phyloP scores from a whole-genome alignment of 2,797 vertebrate genomes.

The Siniperca undulata region DNA sequence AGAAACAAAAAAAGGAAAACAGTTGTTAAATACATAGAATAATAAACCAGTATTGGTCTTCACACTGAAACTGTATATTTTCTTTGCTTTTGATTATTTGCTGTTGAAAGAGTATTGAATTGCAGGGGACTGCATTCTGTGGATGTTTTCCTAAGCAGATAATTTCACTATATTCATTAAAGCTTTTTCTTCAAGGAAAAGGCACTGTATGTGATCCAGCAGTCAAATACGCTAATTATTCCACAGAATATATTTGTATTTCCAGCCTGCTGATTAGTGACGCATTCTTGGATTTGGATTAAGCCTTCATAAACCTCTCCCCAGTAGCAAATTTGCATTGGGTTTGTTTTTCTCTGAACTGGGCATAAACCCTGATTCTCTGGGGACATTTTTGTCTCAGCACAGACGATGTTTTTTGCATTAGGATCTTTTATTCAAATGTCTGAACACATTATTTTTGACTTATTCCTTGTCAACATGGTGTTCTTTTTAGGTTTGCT shows the following conservation, averaged over 20 bases:
- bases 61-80: background rate
- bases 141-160: constrained; percentile 28
- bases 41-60: background rate
- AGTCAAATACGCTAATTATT: constrained; percentile 3
- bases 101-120: background rate
- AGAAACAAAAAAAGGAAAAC: background rate
- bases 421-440: background rate
- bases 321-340: background rate
- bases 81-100: background rate
- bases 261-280: background rate
- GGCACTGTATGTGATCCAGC: background rate
- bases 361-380: background rate
- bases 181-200: constrained; percentile 7
- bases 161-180: background rate
- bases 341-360: constrained; percentile 9
- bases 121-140: background rate
- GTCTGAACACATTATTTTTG: background rate
- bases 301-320: background rate
- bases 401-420: background rate
- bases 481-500: constrained; percentile 81
- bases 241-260: constrained; percentile 12
- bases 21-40: background rate
- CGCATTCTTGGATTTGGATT: constrained; percentile 10
- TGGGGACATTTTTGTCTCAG: background rate
- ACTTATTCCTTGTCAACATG: background rate